Conservation (phyloP, 2,888 invertebrate species). For the Pediacus dermestoides region DNA sequence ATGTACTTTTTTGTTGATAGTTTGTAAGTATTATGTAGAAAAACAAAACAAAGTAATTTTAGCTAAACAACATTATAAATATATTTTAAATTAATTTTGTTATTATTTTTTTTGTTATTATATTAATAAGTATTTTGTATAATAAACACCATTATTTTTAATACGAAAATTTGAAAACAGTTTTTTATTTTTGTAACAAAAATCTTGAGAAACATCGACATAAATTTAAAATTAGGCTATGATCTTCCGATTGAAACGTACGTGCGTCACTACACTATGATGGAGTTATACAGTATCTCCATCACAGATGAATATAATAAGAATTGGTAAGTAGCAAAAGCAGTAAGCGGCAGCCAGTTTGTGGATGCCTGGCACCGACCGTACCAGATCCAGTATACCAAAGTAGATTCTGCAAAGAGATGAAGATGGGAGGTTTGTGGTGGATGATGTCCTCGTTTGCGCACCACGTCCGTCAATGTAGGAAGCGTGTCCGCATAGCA, state of each 20-base stretch:
- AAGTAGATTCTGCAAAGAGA: conserved; percentile 17
- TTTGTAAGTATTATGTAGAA: no score
- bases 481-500: conserved; percentile 48
- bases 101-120: conserved; percentile 52
- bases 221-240: no score
- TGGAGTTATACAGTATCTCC: no score
- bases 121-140: conserved; percentile 49
- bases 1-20: no score
- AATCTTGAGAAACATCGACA: no score
- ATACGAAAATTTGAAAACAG: conserved; percentile 34
- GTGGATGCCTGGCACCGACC: conserved; percentile 16
- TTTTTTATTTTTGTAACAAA: conserved; percentile 17
- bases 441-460: conserved; percentile 42
- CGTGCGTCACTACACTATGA: no score
- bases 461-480: conserved; percentile 46
- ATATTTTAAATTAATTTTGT: conserved; percentile 45
- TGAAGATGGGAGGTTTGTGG: conserved; percentile 14
- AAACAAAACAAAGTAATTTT: conserved; percentile 26
- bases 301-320: no score
- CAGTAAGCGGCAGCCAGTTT: no score
- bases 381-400: conserved; percentile 15
- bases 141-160: conserved; percentile 50
- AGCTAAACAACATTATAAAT: conserved; percentile 34
- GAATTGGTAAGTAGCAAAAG: no score
- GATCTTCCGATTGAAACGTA: no score